Conservation (phyloP, 2,888 invertebrate species). For the Heliconius ethilla region DNA sequence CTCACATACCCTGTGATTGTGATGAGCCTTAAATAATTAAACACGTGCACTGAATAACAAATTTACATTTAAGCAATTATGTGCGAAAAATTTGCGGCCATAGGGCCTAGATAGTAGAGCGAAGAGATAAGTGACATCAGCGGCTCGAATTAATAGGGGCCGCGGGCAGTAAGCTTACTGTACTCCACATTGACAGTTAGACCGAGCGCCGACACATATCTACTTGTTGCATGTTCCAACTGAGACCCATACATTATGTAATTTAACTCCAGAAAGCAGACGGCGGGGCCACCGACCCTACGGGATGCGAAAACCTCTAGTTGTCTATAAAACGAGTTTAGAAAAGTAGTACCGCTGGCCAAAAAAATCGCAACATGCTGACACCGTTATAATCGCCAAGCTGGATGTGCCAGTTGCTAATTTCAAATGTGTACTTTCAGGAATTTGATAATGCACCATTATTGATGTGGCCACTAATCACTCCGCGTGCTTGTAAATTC, state of each 20-base stretch:
- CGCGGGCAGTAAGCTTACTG: constrained; percentile 81
- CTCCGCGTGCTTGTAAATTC: constrained; percentile 71
- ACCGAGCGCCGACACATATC: constrained; percentile 80
- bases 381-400: constrained; percentile 83
- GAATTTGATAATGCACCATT: constrained; percentile 76
- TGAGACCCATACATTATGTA: constrained; percentile 81
- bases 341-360: constrained; percentile 83
- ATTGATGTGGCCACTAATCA: constrained; percentile 73
- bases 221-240: constrained; percentile 81
- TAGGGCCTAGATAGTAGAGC: constrained; percentile 82
- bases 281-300: constrained; percentile 81
- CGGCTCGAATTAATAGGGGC: constrained; percentile 81
- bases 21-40: constrained; percentile 63
- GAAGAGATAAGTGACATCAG: constrained; percentile 82
- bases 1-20: constrained; percentile 57
- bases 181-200: constrained; percentile 83
- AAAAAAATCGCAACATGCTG: constrained; percentile 83
- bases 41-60: constrained; percentile 73
- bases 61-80: constrained; percentile 71
- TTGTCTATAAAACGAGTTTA: constrained; percentile 82
- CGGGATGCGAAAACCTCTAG: constrained; percentile 82
- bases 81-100: constrained; percentile 80
- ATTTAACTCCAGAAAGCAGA: constrained; percentile 79
- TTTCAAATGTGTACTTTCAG: constrained; percentile 71
- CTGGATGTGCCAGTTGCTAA: constrained; percentile 81